phyloP scores from a whole-genome alignment of 2,797 vertebrate genomes.

The Mallotus villosus region DNA sequence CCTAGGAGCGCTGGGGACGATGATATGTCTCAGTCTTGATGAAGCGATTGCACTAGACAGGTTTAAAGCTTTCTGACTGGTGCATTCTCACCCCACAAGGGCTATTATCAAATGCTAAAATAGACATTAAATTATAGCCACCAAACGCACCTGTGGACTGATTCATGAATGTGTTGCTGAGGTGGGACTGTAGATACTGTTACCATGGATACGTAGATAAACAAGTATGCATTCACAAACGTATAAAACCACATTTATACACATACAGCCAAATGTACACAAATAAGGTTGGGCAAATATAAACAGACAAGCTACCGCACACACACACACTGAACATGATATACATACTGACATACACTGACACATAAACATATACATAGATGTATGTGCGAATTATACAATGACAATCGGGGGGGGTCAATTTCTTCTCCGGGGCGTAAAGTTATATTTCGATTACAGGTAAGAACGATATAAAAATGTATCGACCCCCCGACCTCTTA shows the following conservation, averaged over 20 bases:
- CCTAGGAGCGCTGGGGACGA: neutral
- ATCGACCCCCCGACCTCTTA: no score
- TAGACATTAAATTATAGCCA: neutral
- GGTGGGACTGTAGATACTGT: neutral
- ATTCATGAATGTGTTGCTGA: neutral
- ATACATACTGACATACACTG: neutral
- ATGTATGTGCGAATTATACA: no score
- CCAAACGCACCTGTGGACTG: neutral
- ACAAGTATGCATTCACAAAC: constrained; percentile 18
- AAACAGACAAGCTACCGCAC: neutral
- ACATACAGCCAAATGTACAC: constrained; percentile 38
- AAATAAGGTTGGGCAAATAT: neutral
- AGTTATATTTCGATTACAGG: no score
- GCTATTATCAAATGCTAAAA: constrained; percentile 5
- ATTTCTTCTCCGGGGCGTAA: no score
- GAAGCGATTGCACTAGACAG: constrained; percentile 29
- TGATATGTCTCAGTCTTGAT: constrained; percentile 19
- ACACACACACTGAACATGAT: neutral
- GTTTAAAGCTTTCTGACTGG: constrained; percentile 4
- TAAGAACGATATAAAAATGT: no score
- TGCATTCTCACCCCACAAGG: constrained; percentile 7
- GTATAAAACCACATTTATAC: constrained; percentile 13
- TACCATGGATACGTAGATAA: constrained; percentile 10
- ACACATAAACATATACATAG: constrained; percentile 3
- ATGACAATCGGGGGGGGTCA: no score